Percentiles rank a stretch among this genome's conserved stretches.
Conservation (phyloP, 2,888 invertebrate genomes). For the Chymomyza procnemis region DNA sequence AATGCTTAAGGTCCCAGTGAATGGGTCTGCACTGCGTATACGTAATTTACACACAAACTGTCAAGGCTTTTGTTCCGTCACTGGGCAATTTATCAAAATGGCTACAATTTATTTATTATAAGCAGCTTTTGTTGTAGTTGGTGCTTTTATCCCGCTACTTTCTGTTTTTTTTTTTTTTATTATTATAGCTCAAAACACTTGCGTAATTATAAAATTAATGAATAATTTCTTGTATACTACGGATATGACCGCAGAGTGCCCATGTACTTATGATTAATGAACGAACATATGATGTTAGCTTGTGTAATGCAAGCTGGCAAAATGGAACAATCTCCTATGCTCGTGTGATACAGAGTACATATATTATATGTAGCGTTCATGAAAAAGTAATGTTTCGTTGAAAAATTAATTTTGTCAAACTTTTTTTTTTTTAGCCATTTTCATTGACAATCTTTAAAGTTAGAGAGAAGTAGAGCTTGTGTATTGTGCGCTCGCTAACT, state of each 20-base stretch:
- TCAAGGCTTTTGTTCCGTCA: not conserved
- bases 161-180: not conserved
- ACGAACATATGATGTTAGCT: not conserved
- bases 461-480: too few relatives aligned
- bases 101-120: constrained; percentile 10
- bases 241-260: not conserved
- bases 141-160: not conserved
- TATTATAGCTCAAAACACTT: constrained; percentile 16
- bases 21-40: constrained; percentile 33
- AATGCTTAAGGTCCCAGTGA: not conserved
- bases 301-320: not conserved
- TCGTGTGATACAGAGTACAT: not conserved
- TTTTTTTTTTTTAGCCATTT: too few relatives aligned
- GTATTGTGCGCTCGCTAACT: too few relatives aligned
- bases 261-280: not conserved
- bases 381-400: not conserved
- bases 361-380: not conserved
- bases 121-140: not conserved
- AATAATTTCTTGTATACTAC: constrained; percentile 6
- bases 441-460: too few relatives aligned
- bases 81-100: constrained; percentile 44
- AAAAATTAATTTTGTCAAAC: too few relatives aligned
- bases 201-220: constrained; percentile 43
- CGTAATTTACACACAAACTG: constrained; percentile 13
- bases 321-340: not conserved